A percentile compares a stretch with the other conserved stretches of the same genome.
Conservation (phyloP, 1,140 invertebrate genomes). For the Pissodes strobi region DNA sequence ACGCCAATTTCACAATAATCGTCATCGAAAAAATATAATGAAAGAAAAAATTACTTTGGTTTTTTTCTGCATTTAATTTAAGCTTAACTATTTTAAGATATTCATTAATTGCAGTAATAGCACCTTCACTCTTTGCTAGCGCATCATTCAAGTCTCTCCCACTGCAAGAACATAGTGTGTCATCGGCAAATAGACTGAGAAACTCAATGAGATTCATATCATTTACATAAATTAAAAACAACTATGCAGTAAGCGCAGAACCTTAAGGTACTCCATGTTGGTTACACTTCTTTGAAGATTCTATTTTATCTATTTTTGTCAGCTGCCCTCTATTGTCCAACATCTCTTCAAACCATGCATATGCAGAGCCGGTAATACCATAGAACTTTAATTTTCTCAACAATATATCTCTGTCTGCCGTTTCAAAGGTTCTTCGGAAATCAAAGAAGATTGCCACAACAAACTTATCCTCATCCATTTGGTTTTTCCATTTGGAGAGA, state of each 20-base stretch:
- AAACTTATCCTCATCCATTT: too few species aligned
- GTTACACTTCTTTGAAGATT: background rate
- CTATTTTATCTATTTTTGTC: background rate
- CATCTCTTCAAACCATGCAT: too few species aligned
- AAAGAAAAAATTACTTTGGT: background rate
- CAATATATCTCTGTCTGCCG: background rate
- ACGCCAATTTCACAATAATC: too few species aligned
- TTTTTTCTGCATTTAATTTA: conserved; percentile 14
- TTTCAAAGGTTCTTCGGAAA: too few species aligned
- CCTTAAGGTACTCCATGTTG: too few species aligned
- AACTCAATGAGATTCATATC: too few species aligned
- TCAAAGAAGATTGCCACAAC: too few species aligned
- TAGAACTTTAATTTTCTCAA: too few species aligned
- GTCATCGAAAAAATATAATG: too few species aligned
- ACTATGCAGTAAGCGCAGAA: background rate
- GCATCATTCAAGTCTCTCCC: conserved; percentile 6
- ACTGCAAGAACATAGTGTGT: background rate
- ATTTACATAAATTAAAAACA: background rate
- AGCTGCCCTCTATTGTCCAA: too few species aligned
- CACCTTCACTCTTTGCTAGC: background rate
- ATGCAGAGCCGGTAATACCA: too few species aligned
- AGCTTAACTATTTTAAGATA: conserved; percentile 3
- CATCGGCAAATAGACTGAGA: conserved; percentile 1
- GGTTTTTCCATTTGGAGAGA: too few species aligned
- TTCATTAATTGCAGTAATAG: background rate